Evolutionary conservation across 2,888 invertebrate genomes (phyloP).

Genomic region (Scaptomyza reducta): DNA sequence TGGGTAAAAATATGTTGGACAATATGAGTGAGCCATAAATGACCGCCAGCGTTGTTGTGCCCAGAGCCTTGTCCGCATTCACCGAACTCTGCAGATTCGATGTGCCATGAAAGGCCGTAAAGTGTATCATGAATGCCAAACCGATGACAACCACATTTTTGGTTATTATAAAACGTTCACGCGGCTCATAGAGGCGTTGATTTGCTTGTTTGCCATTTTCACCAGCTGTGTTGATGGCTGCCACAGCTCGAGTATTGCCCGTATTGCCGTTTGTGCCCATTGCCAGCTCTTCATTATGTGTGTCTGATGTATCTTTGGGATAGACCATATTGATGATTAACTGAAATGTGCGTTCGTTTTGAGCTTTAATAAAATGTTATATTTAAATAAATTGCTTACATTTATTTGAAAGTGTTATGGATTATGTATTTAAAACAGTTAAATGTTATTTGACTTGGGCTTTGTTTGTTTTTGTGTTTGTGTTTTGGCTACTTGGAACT

Average conservation of each 20-base stretch:
- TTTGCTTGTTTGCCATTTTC: constrained; percentile 33
- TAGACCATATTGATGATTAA: constrained; percentile 34
- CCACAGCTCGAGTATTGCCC: constrained; percentile 11
- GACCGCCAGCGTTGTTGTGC: constrained; percentile 92
- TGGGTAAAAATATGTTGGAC: constrained; percentile 95
- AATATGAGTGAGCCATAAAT: constrained; percentile 94
- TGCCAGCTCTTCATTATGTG: constrained; percentile 60
- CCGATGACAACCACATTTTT: constrained; percentile 94
- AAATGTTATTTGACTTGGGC: too few species aligned
- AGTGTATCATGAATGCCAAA: constrained; percentile 94
- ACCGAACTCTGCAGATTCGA: constrained; percentile 94
- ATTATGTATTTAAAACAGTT: neutral
- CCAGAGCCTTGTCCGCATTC: constrained; percentile 92
- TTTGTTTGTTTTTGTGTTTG: too few species aligned
- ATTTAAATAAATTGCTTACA: neutral
- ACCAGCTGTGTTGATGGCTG: constrained; percentile 19
- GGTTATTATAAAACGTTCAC: constrained; percentile 91
- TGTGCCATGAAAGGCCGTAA: constrained; percentile 95
- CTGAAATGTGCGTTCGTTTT: neutral
- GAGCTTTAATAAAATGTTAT: neutral
- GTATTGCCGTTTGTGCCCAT: constrained; percentile 42
- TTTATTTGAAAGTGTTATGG: neutral
- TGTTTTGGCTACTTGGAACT: too few species aligned
- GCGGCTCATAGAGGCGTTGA: constrained; percentile 84
- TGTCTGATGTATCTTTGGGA: constrained; percentile 20